A percentile compares a stretch with the other conserved stretches of the same genome.
These are phyloP conservation scores for Achlya flavicornis DNA, from an alignment of 2,888 invertebrate genomes.

Conservation along the genomic window DNA sequence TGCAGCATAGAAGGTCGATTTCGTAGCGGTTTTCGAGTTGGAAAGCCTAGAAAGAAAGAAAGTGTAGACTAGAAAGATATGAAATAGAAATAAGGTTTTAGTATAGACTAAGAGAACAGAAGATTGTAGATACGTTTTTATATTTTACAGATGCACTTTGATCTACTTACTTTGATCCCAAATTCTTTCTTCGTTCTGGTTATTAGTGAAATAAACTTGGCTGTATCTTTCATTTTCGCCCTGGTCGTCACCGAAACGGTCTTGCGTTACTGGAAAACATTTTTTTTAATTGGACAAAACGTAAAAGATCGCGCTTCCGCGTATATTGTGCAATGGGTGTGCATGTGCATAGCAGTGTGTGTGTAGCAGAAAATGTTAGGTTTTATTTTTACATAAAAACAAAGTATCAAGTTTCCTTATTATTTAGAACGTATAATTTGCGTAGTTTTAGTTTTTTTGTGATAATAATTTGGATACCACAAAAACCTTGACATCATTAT, in stretches of 20 bases:
- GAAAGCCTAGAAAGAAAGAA: neutral
- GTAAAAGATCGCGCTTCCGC: too few relatives aligned
- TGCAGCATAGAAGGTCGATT: neutral
- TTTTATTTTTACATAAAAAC: too few relatives aligned
- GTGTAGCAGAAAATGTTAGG: too few relatives aligned
- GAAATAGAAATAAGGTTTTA: neutral
- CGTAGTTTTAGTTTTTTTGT: too few relatives aligned
- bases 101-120: too few relatives aligned
- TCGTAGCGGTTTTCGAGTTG: neutral
- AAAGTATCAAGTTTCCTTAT: too few relatives aligned
- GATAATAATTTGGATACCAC: too few relatives aligned
- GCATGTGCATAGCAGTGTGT: too few relatives aligned
- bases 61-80: neutral
- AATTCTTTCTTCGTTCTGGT: constrained; percentile 23
- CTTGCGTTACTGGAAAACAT: constrained; percentile 1
- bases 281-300: neutral
- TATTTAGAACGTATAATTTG: too few relatives aligned
- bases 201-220: constrained; percentile 36
- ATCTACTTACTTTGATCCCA: constrained; percentile 32
- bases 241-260: neutral
- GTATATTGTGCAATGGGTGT: too few relatives aligned
- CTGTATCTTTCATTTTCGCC: constrained; percentile 28
- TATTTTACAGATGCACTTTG: too few relatives aligned
- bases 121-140: neutral
- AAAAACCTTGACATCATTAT: too few relatives aligned